Evolutionary conservation across 2,888 invertebrate species (phyloP).

Genomic region (Platycnemis pennipes): DNA sequence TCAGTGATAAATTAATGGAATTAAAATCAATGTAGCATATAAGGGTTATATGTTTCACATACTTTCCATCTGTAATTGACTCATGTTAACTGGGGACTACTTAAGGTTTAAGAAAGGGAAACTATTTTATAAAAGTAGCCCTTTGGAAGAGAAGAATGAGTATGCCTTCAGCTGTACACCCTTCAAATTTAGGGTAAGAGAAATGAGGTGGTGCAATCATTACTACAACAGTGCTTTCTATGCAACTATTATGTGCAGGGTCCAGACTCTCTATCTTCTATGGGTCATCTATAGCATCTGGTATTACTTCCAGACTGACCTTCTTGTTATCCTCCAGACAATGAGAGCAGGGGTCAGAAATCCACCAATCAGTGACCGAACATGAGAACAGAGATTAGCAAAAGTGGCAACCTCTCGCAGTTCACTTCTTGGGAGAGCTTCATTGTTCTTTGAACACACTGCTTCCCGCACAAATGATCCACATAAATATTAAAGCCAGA

Average conservation of each 20-base stretch:
- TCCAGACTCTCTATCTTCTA: constrained; percentile 54
- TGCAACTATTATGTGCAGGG: constrained; percentile 57
- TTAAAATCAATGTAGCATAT: background rate
- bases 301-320: constrained; percentile 55
- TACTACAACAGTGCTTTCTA: constrained; percentile 45
- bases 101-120: background rate
- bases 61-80: background rate
- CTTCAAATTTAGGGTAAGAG: background rate
- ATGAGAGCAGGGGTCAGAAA: constrained; percentile 66
- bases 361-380: constrained; percentile 66
- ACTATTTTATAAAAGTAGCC: background rate
- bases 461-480: constrained; percentile 54
- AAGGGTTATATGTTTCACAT: background rate
- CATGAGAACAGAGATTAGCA: constrained; percentile 58
- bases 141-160: constrained; percentile 10
- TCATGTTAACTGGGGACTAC: background rate
- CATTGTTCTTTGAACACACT: constrained; percentile 27
- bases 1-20: background rate
- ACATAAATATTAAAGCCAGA: constrained; percentile 27
- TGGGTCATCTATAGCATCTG: constrained; percentile 66
- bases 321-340: constrained; percentile 65
- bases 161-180: constrained; percentile 3
- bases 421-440: constrained; percentile 59
- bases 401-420: constrained; percentile 44
- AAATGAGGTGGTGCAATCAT: constrained; percentile 1